phyloP scores from a whole-genome alignment of 1,140 invertebrate species.

The Drosophila elegans region DNA sequence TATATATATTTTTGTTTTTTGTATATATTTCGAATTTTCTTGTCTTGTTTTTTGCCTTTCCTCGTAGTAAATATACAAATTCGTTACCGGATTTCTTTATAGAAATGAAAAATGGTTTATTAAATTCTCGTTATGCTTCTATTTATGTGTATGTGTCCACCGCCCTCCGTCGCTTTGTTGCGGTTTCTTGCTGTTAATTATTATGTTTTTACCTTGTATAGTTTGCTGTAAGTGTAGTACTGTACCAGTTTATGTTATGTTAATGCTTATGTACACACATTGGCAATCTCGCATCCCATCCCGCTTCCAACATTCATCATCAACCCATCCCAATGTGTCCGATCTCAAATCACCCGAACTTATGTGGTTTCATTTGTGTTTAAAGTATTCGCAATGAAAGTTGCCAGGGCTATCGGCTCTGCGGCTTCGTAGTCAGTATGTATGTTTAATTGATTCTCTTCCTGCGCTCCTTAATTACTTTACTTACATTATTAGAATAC shows the following conservation, averaged over 20 bases:
- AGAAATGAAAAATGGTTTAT: constrained; percentile 78
- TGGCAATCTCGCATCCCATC: constrained; percentile 37
- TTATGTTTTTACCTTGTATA: constrained; percentile 77
- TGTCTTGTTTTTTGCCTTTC: constrained; percentile 27
- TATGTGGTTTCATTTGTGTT: constrained; percentile 22
- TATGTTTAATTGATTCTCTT: constrained; percentile 65
- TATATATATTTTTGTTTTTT: constrained; percentile 28
- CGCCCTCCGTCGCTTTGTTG: constrained; percentile 18
- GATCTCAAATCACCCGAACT: constrained; percentile 14
- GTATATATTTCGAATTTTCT: constrained; percentile 45
- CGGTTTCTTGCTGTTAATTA: constrained; percentile 48
- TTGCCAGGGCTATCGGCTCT: constrained; percentile 11
- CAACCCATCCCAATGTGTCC: constrained; percentile 37
- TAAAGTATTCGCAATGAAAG: constrained; percentile 64
- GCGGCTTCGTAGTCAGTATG: constrained; percentile 31
- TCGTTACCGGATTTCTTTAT: constrained; percentile 79
- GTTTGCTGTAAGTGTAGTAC: constrained; percentile 81
- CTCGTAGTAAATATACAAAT: constrained; percentile 82
- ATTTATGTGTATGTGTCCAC: constrained; percentile 63
- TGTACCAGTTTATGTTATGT: constrained; percentile 59
- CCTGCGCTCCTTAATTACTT: constrained; percentile 67
- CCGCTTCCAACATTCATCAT: constrained; percentile 39
- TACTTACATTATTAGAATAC: constrained; percentile 77
- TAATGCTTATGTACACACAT: constrained; percentile 67
- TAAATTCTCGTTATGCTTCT: constrained; percentile 78